phyloP scores from a whole-genome alignment of 1,140 invertebrate species.

The Adelges cooleyi region DNA sequence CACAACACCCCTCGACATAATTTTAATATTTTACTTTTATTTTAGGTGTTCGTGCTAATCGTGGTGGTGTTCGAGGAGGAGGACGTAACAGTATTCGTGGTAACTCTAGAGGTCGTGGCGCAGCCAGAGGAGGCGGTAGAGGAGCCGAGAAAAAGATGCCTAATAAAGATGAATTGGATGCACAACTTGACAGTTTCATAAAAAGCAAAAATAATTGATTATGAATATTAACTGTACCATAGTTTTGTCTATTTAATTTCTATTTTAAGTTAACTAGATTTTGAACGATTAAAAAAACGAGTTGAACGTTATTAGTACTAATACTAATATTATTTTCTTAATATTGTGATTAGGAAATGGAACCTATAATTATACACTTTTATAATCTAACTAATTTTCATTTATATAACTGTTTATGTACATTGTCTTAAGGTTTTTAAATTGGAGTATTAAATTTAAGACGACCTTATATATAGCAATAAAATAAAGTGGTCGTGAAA shows the following conservation, averaged over 20 bases:
- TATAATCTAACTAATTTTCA: constrained; percentile 14
- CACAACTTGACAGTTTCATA: constrained; percentile 24
- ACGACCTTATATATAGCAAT: no score
- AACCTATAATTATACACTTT: constrained; percentile 7
- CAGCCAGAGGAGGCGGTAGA: neutral
- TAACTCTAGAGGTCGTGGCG: constrained; percentile 11
- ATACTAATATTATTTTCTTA: neutral
- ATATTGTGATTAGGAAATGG: neutral
- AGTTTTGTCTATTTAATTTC: constrained; percentile 3
- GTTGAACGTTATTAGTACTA: neutral
- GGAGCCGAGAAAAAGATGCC: constrained; percentile 2
- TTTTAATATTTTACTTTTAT: neutral
- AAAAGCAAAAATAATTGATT: constrained; percentile 15
- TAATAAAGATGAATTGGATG: constrained; percentile 28
- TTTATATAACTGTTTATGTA: constrained; percentile 8
- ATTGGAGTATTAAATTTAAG: no score
- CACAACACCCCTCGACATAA: no score
- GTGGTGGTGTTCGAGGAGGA: neutral
- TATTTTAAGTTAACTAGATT: constrained; percentile 12
- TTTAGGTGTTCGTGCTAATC: neutral
- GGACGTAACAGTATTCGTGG: neutral
- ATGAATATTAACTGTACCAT: neutral
- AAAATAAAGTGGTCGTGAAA: no score
- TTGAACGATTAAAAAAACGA: neutral
- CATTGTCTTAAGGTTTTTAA: neutral